These are phyloP conservation scores for Euclidia mi DNA, from an alignment of 2,888 invertebrate genomes.

Conservation along the genomic window DNA sequence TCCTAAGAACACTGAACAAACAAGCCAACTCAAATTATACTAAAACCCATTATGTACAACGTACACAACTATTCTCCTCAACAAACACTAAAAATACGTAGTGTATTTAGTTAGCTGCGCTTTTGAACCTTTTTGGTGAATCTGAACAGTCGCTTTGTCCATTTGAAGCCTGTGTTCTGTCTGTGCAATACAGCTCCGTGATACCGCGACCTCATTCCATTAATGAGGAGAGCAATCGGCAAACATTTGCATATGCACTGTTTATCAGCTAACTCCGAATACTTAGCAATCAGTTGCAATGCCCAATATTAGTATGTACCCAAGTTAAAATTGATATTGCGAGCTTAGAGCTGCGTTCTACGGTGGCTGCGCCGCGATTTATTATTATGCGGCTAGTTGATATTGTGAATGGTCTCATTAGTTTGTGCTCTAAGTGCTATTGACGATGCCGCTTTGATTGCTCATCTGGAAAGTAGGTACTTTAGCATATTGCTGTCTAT, in stretches of 20 bases:
- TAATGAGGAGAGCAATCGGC: constrained; percentile 84
- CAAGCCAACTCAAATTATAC: no score
- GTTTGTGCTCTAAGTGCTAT: no score
- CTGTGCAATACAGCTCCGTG: constrained; percentile 41
- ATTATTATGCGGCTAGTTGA: no score
- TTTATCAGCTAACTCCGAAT: constrained; percentile 78
- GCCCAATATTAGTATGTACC: constrained; percentile 57
- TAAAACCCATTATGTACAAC: no score
- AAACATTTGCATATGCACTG: constrained; percentile 80
- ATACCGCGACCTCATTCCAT: constrained; percentile 79
- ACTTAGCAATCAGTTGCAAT: constrained; percentile 78
- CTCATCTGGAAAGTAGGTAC: no score
- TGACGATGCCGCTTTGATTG: no score
- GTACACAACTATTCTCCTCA: no score
- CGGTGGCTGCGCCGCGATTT: constrained; percentile 11
- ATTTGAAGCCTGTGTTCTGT: constrained; percentile 28
- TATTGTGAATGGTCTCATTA: no score
- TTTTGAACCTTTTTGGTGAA: neutral
- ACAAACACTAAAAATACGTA: no score
- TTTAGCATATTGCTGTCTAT: no score
- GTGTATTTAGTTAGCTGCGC: neutral
- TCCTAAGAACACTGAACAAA: no score
- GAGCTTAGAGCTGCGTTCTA: constrained; percentile 39
- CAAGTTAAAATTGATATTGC: constrained; percentile 56
- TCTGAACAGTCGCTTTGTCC: constrained; percentile 11